phyloP scores from a whole-genome alignment of 2,797 vertebrate genomes.

The Pantherophis vulpinus region DNA sequence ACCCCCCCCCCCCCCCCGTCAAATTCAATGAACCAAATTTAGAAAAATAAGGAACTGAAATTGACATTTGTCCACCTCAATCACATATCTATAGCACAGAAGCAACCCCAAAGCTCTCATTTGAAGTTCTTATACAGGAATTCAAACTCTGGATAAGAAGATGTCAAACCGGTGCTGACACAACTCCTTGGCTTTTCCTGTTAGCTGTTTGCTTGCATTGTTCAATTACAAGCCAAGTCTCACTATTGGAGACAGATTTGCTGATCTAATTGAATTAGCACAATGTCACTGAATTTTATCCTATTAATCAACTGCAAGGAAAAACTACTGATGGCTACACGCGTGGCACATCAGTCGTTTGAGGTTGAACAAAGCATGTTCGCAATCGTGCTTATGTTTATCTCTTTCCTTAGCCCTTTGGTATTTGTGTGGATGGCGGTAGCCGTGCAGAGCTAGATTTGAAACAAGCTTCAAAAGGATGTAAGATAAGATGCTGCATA shows the following conservation, averaged over 20 bases:
- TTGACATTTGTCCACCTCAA: neutral
- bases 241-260: conserved; percentile 40
- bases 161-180: neutral
- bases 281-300: conserved; percentile 35
- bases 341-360: neutral
- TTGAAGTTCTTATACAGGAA: neutral
- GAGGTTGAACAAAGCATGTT: neutral
- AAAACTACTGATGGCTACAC: conserved; percentile 26
- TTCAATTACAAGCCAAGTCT: conserved; percentile 51
- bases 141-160: neutral
- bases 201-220: conserved; percentile 46
- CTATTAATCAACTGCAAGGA: conserved; percentile 30
- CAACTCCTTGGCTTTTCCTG: conserved; percentile 32
- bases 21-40: neutral
- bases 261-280: conserved; percentile 42
- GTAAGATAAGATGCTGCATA: neutral
- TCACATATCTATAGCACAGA: neutral
- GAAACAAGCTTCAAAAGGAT: neutral
- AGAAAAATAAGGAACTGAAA: neutral
- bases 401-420: neutral
- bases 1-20: neutral
- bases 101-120: neutral
- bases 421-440: neutral
- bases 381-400: neutral
- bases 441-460: neutral